Conservation (phyloP, 2,888 invertebrate genomes). For the Parnassius mnemosyne region DNA sequence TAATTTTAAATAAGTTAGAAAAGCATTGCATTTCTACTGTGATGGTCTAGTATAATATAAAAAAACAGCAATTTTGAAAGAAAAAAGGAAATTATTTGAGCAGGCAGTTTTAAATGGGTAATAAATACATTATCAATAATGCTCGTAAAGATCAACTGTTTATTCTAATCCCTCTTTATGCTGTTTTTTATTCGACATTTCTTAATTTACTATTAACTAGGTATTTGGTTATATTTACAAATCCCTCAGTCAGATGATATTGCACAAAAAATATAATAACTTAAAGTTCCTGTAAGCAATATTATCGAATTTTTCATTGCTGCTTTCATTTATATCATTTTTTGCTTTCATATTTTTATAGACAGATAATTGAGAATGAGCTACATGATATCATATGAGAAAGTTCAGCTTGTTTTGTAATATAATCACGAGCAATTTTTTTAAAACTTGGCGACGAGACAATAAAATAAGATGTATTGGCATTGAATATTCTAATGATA, state of each 20-base stretch:
- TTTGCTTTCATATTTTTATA: no score
- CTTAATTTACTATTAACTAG: conserved; percentile 20
- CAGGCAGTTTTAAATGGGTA: conserved; percentile 1
- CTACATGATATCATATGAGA: neutral
- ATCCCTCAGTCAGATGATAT: conserved; percentile 16
- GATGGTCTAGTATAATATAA: conserved; percentile 49
- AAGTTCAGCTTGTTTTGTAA: neutral
- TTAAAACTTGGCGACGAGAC: neutral
- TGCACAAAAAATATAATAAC: neutral
- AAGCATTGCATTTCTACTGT: conserved; percentile 70
- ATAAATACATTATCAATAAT: neutral
- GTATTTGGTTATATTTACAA: conserved; percentile 22
- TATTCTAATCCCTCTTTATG: conserved; percentile 5
- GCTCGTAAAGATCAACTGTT: neutral
- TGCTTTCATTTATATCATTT: no score
- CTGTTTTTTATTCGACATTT: conserved; percentile 2
- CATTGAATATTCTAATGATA: neutral
- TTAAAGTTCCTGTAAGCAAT: no score
- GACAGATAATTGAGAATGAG: no score
- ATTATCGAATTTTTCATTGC: no score
- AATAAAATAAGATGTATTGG: neutral
- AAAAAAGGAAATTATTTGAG: conserved; percentile 9
- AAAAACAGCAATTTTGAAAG: conserved; percentile 40
- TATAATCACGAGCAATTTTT: neutral
- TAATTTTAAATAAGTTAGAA: conserved; percentile 53